Evolutionary conservation across 2,797 vertebrate species (phyloP), one percentile per base, ranked within the genome.

Genomic region (Graptemys geographica): DNA sequence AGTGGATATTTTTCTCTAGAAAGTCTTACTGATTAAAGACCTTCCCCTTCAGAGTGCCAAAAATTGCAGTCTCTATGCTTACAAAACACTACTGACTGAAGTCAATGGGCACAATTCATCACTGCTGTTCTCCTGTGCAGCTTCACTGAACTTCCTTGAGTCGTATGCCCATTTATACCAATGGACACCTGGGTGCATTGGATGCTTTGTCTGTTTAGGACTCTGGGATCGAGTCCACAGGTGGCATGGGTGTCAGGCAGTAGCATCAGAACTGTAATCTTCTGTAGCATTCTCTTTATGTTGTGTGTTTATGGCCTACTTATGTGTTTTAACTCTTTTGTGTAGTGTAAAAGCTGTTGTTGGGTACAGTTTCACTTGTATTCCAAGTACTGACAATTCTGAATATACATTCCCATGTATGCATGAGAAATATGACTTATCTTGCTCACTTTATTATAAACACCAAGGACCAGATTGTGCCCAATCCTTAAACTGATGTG

Each of bases 21-120:
- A 96, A 95, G 91, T 83, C 91, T 79, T 79, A 80, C 84, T 94
- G 94, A 95, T 95, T 91, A 86, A 93, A 78, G 27, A 86, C 51
- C 86, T 86, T 89, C 76, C 76, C 27, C 7, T 27, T 72, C 65
- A 51, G 56, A 53, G 57, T 37, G 25, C 23, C 49, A 27, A 44
- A 84, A 87, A 27, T 49, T 65, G 51, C 15, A 69, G 41, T 86
- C 16, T 59, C 56, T 87, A 12, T 65, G 28, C 52, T 79, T 41
- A 65, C 41, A 84, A 79, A 81, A 83, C 37, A 28, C 5, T n/a
- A 27, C n/a, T 85, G 72, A 27, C 49, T 87, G 33, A 96, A 81
- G 57, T 49, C 19, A 51, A 21, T 3, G 59, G 80, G 81, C 69
- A 79, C 55, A 86, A 44, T 1, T 91, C 81, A 44, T 47, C 69